Evolutionary conservation across 2,113 vertebrate species (phyloP), one percentile per base, ranked within the genome.

Genomic region (Triplophysa siluroides): DNA sequence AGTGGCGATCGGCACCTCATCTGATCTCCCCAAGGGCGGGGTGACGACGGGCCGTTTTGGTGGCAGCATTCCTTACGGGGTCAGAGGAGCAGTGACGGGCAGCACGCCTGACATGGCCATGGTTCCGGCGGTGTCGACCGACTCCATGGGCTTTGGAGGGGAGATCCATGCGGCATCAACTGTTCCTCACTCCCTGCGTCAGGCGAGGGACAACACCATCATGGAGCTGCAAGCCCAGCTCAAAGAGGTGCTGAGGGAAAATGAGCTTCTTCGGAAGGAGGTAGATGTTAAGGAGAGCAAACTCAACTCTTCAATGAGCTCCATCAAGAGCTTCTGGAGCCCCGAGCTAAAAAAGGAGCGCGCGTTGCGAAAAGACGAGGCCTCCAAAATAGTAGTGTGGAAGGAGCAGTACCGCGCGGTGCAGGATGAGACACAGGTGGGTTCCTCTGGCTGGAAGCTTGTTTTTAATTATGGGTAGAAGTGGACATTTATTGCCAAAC

Each of bases 241-340:
- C 18, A 98, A 99, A 87, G 98, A 99, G 86, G 95, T 99, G 18
- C 86, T 98, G 56, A 89, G 96, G 87, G 98, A 98, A 77, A 99
- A 99, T 0, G 98, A 99, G 75, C 88, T 97, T 75, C 87, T 99
- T 50, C 92, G 94, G 33, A 95, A 97, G 84, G 98, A 99, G 3
- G 95, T 96, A 64, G 98, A 99, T 86, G 94, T 99, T 69, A 99
- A 99, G 74, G 98, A 99, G 84, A 99, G 98, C 91, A 99, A 99
- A 88, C 91, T 99, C 73, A 98, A 97, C 81, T 99, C 98, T 26
- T 99, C 98, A 45, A 99, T 99, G 98, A 99, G 98, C 87, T 98
- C 97, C 50, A 99, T 99, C 89, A 99, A 99, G 91, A 99, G 96
- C 76, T 99, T 99, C 88, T 99, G 97, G 97, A 99, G 97, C 85